phyloP scores from a whole-genome alignment of 2,888 invertebrate genomes.

The Pediacus dermestoides region DNA sequence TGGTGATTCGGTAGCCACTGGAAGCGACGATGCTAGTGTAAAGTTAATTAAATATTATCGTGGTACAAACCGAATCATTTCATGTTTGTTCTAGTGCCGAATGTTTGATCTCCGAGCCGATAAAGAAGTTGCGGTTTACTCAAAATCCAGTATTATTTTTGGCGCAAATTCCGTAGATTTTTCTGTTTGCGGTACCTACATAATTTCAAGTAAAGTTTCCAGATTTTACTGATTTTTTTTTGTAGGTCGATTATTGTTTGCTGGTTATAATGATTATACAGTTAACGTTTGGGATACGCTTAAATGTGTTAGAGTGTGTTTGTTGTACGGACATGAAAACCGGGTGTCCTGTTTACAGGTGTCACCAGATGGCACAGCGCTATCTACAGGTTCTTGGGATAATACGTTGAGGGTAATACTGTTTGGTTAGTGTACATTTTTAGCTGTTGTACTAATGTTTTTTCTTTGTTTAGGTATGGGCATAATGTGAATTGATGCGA shows the following conservation, averaged over 20 bases:
- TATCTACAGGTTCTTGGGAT: constrained; percentile 98
- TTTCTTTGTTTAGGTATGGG: constrained; percentile 40
- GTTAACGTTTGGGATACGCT: constrained; percentile 98
- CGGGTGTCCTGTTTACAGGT: constrained; percentile 87
- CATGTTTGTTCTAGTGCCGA: constrained; percentile 65
- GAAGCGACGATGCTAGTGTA: constrained; percentile 95
- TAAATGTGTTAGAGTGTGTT: constrained; percentile 84
- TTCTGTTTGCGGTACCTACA: constrained; percentile 69
- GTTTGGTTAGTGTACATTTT: not conserved
- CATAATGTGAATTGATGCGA: constrained; percentile 25
- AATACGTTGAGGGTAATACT: constrained; percentile 78
- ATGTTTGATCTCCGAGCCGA: constrained; percentile 97
- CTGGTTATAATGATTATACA: constrained; percentile 98
- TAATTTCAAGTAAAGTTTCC: too few relatives aligned
- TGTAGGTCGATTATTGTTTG: constrained; percentile 86
- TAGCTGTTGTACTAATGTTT: constrained; percentile 1
- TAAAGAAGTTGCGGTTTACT: constrained; percentile 93
- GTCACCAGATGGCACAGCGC: constrained; percentile 95
- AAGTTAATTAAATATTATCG: constrained; percentile 18
- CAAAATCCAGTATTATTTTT: constrained; percentile 96
- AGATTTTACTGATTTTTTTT: constrained; percentile 14
- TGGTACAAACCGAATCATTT: not conserved
- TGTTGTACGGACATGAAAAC: constrained; percentile 95
- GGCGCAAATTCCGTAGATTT: constrained; percentile 98
- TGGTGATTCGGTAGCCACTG: constrained; percentile 97